Base-by-base conservation (phyloP, 2,888 invertebrate species). In the Leptopilina syphax region DNA sequence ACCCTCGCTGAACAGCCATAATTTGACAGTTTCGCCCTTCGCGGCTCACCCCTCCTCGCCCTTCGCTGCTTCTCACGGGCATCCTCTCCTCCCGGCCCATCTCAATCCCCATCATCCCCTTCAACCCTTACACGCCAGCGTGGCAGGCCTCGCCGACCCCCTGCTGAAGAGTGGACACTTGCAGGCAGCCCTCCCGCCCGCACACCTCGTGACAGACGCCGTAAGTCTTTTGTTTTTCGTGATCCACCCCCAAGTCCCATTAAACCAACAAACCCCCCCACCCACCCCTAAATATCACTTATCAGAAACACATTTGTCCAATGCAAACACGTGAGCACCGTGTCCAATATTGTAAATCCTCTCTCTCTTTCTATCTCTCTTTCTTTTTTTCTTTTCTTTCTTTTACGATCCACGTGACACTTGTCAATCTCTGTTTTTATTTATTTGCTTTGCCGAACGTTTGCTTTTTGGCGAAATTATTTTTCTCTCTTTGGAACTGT, bases 131-230 rank as follows among this genome's bases (percentile, higher is more conserved):
- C 92, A 92, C 92, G 90, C 92, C 92, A 91, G 92, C 92, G 91
- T 92, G 91, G 92, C 92, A 92, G 91, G 91, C 94, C 94, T 91
- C 94, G 94, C 94, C 95, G 94, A 90, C 95, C 94, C 93, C 94
- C 94, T 94, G 92, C 92, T 92, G 94, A 93, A 93, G 92, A 91
- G 91, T 91, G 93, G 93, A 93, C 93, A 93, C 92, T 93, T 94
- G 93, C 94, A 94, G 93, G 94, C 94, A 91, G 94, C 94, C 91
- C 93, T 94, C 91, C 94, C 94, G 93, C 94, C 94, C 92, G 93
- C 94, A 92, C 94, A 94, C 93, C 94, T 94, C 90, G 92, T 92
- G 90, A 92, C 92, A 90, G 92, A 92, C 88, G 92, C 92, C 91
- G 92, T 92, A 92, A 92, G 92, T 92, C 91, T 91, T 91, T 91